A percentile compares a stretch with the other conserved stretches of the same genome.
phyloP scores from a whole-genome alignment of 2,888 invertebrate species.

The Listrodromus nycthemerus region DNA sequence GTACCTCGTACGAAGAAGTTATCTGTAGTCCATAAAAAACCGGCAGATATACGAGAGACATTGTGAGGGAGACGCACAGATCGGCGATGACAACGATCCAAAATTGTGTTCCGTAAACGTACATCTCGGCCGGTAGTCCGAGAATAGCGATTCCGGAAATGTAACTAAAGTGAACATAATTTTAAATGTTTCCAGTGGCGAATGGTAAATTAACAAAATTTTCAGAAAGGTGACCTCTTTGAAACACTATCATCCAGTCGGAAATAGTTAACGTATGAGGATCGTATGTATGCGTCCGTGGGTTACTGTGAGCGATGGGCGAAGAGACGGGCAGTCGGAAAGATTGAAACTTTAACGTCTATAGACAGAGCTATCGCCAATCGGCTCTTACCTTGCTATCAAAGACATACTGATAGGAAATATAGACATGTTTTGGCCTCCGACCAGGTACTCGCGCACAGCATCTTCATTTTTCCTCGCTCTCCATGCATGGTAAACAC shows the following conservation, averaged over 20 bases:
- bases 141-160: conserved; percentile 91
- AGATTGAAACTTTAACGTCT: not conserved
- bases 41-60: conserved; percentile 89
- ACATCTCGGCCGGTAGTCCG: conserved; percentile 91
- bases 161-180: conserved; percentile 85
- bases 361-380: not conserved
- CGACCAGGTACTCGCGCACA: conserved; percentile 90
- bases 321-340: too few species aligned
- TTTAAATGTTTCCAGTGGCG: not conserved
- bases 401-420: conserved; percentile 92
- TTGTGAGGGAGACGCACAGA: conserved; percentile 88
- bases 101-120: conserved; percentile 90
- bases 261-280: not conserved
- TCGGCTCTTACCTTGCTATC: conserved; percentile 88
- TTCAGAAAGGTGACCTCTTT: not conserved
- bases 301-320: too few species aligned
- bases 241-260: too few species aligned
- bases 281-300: not conserved
- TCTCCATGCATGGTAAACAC: conserved; percentile 90
- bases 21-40: conserved; percentile 91
- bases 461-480: conserved; percentile 89
- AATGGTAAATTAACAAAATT: not conserved
- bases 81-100: conserved; percentile 89
- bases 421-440: conserved; percentile 91
- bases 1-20: conserved; percentile 91